Percentiles rank a stretch among this genome's conserved stretches.
Evolutionary conservation across 1,140 invertebrate species (phyloP).

Genomic region (Philopotamus ludificatus): DNA sequence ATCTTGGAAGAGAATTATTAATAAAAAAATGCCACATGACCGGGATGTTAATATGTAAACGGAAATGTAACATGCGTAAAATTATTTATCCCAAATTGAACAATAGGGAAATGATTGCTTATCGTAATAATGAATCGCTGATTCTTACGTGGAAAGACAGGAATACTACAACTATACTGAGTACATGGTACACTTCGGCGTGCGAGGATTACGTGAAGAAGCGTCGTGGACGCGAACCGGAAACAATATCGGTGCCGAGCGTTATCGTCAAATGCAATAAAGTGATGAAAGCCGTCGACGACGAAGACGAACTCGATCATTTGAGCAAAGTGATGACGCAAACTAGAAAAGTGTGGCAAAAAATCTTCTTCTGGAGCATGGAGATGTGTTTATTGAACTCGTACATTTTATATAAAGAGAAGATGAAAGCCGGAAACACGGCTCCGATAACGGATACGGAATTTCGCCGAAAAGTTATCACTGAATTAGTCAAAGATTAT

Average conservation of each 20-base stretch:
- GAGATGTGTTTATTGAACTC: not conserved
- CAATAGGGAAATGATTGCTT: not conserved
- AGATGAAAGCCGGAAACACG: too few relatives aligned
- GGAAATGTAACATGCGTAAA: not conserved
- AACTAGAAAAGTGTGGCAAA: not conserved
- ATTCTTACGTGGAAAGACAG: not conserved
- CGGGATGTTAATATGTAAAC: not conserved
- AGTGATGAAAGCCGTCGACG: not conserved
- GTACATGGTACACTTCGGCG: too few relatives aligned
- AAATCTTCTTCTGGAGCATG: not conserved
- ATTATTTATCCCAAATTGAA: not conserved
- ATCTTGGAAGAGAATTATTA: not conserved
- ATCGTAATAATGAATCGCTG: not conserved
- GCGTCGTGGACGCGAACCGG: not conserved
- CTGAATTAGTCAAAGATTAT: too few relatives aligned
- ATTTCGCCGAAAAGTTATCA: too few relatives aligned
- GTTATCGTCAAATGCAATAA: not conserved
- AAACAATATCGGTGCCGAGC: not conserved
- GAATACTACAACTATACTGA: not conserved
- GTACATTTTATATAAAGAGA: not conserved
- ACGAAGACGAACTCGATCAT: not conserved
- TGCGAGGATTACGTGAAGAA: not conserved
- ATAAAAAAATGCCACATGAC: not conserved
- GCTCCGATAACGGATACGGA: too few relatives aligned
- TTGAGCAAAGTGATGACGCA: not conserved